Base-by-base conservation (phyloP, 1,140 invertebrate genomes). In the Centruroides sculpturatus region DNA sequence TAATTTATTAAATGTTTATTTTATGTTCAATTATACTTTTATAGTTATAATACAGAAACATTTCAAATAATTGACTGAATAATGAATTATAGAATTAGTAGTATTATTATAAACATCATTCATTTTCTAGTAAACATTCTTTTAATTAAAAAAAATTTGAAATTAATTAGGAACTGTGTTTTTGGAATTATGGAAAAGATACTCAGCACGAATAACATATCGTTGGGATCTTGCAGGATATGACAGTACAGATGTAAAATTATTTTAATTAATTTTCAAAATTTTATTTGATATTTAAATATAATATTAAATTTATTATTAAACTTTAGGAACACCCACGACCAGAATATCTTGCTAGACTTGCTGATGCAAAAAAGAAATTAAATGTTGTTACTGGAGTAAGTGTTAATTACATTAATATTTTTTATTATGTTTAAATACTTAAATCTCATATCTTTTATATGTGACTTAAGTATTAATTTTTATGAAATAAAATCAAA, bases 181-280 rank as follows among this genome's bases (percentile, higher is more conserved):
- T 75, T 73, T 95, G 66, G 93, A 98, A 77, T 77, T 95, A 62
- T 98, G 94, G 94, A 96, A 97, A 75, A 78, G 92, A 61, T 91
- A 92, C 72, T 87, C 88, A 1, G 85, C 87, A 0, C 85, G 89
- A 75, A 90, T 94, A 68, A 91, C 87, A 2, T 89, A 94, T 73
- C 80, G 85, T 50, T 94, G 90, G 90, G 90, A 91, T 74, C 77
- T 93, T 56, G 89, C 87, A 3, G 85, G 85, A 4, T 92, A 90
- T 70, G 87, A 90, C 76, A 56, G 54, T 36, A 59, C 50, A 34
- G 64, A 66, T 47, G 62, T 66, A 57, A 59, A 46, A 50, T 13
- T 49, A 55, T 36, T 41, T 54, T 3, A 60, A 1, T n/a, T 47
- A 35, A 11, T 58, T 13, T 61, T 77, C 84, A 49, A 23, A 23